phyloP scores from a whole-genome alignment of 2,797 vertebrate genomes.

The Natrix natrix region DNA sequence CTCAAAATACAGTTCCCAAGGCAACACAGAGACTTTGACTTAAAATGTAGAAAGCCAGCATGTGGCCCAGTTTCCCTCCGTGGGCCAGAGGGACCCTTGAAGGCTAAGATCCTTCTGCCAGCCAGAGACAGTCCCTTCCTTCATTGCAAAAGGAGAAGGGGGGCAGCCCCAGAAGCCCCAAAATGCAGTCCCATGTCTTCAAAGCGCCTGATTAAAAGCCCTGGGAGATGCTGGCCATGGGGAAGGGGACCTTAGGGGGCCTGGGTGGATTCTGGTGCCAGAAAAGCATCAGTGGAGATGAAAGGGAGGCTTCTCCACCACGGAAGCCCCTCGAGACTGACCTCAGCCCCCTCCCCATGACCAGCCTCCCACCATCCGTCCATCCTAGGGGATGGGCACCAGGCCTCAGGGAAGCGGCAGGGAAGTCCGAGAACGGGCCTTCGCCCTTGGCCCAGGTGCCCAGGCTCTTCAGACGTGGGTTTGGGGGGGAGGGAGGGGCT shows the following conservation, averaged over 20 bases:
- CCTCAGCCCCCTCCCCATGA: not conserved
- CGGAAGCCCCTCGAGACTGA: not conserved
- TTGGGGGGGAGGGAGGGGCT: not conserved
- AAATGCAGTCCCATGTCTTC: not conserved
- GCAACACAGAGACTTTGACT: not conserved
- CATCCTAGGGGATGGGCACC: not conserved
- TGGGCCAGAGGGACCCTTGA: not conserved
- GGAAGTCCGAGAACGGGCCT: not conserved
- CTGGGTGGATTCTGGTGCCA: not conserved
- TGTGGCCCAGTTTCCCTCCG: too few species aligned
- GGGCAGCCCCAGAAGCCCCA: not conserved
- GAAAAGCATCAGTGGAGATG: not conserved
- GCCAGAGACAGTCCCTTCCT: too few species aligned
- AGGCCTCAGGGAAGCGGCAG: not conserved
- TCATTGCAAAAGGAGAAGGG: too few species aligned
- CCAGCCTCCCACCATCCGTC: not conserved
- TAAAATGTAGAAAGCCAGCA: not conserved
- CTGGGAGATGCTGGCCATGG: accelerated
- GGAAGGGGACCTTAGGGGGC: not conserved
- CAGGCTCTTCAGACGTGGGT: not conserved
- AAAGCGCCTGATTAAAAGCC: not conserved
- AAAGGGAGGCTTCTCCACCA: not conserved
- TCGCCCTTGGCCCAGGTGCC: not conserved
- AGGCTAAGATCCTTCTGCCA: not conserved
- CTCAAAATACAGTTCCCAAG: not conserved